These are phyloP conservation scores for Nesidiocoris tenuis DNA, from an alignment of 2,888 invertebrate genomes.

Conservation along the genomic window DNA sequence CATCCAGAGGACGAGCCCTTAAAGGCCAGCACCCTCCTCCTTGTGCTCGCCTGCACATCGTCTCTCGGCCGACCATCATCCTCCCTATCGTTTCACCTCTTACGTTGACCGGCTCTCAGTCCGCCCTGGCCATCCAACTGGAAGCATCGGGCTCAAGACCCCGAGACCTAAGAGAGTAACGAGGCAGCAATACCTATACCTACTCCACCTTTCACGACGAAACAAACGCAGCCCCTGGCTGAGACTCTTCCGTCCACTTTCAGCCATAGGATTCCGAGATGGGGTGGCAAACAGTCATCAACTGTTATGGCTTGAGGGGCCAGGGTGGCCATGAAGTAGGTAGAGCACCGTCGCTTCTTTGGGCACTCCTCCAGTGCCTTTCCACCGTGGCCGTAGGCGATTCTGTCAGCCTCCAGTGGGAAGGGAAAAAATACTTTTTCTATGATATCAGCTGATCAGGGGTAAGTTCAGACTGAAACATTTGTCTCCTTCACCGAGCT, in stretches of 20 bases:
- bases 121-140: slow-evolving; percentile 20
- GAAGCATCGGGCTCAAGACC: slow-evolving; percentile 30
- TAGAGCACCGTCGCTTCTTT: no score
- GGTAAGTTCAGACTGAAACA: no score
- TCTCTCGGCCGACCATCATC: neutral
- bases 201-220: neutral
- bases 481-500: no score
- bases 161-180: slow-evolving; percentile 7
- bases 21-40: neutral
- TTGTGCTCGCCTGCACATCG: neutral
- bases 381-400: no score
- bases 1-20: neutral
- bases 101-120: slow-evolving; percentile 7
- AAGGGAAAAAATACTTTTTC: no score
- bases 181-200: slow-evolving; percentile 23
- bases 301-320: neutral
- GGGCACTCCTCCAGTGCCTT: no score
- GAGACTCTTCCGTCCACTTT: neutral
- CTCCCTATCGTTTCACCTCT: neutral
- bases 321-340: no score
- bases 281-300: neutral
- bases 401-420: no score
- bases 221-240: neutral
- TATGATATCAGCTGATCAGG: no score
- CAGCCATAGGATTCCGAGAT: neutral